Percentiles rank a stretch among this genome's conserved stretches.
phyloP scores from a whole-genome alignment of 2,113 vertebrate species.

The Anseranas semipalmata region DNA sequence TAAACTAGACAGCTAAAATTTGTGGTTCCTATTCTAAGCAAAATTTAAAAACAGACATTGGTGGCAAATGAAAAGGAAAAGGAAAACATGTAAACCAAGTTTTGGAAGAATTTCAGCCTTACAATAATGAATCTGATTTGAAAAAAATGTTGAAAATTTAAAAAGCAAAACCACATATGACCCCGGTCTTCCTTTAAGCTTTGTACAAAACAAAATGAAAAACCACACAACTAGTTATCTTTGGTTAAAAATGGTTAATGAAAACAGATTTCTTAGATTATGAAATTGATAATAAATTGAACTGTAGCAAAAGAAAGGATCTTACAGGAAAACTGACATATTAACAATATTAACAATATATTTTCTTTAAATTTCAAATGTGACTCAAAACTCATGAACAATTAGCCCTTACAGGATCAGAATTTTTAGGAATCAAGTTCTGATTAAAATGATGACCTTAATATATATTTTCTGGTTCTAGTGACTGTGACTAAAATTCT shows the following conservation, averaged over 20 bases:
- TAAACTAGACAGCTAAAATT: neutral
- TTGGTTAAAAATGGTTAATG: no score
- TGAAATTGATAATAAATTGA: neutral
- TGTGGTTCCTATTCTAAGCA: neutral
- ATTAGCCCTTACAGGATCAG: neutral
- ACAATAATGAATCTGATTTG: neutral
- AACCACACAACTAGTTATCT: no score
- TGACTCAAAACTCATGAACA: neutral
- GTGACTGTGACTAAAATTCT: neutral
- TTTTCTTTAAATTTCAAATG: neutral
- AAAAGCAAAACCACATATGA: neutral
- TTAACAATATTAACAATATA: neutral
- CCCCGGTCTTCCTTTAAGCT: neutral
- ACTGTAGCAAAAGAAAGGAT: neutral
- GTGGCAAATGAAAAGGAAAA: neutral
- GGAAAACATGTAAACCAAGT: neutral
- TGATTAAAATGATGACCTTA: neutral
- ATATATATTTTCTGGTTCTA: neutral
- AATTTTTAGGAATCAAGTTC: neutral
- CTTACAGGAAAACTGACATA: neutral
- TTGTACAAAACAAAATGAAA: no score
- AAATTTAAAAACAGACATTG: neutral
- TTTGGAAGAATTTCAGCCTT: neutral
- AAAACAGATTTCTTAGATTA: no score
- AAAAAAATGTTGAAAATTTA: neutral